Percentiles rank a stretch among this genome's conserved stretches.
These are phyloP conservation scores for Palloptera scutellata DNA, from an alignment of 2,888 invertebrate species.

Conservation along the genomic window DNA sequence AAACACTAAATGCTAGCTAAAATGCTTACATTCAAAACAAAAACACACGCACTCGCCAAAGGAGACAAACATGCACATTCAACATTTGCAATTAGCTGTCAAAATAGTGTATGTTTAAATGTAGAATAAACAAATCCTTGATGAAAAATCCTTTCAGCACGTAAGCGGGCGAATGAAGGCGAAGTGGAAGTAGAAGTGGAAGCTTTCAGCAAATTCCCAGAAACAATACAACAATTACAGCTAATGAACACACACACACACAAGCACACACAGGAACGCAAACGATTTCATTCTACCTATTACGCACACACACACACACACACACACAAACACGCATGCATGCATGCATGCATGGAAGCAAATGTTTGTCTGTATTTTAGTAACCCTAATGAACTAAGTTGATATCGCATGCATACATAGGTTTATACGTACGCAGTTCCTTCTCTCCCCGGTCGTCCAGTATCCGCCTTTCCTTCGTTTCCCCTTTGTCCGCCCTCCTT, in stretches of 20 bases:
- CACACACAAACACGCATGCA: conserved; percentile 18
- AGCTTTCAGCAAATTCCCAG: conserved; percentile 1
- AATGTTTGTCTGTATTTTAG: not conserved
- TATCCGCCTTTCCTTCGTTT: not conserved
- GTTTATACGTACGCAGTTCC: conserved; percentile 1
- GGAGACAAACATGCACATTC: no score
- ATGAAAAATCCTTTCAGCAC: conserved; percentile 19
- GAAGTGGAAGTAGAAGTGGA: not conserved
- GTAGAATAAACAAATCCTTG: conserved; percentile 33
- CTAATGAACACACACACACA: conserved; percentile 1
- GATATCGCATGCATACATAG: not conserved
- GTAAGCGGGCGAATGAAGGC: not conserved
- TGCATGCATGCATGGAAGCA: conserved; percentile 29
- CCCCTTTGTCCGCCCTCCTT: not conserved
- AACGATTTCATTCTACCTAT: conserved; percentile 30
- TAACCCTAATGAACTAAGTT: conserved; percentile 11
- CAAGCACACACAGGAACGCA: conserved; percentile 10
- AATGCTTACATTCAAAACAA: no score
- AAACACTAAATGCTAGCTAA: no score
- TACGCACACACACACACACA: not conserved
- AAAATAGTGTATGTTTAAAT: conserved; percentile 47
- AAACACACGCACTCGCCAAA: no score
- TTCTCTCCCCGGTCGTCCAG: conserved; percentile 34
- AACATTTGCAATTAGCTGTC: conserved; percentile 50
- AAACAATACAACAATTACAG: conserved; percentile 1